phyloP scores from a whole-genome alignment of 1,140 invertebrate genomes.

The Lamellibrachia luymesi region DNA sequence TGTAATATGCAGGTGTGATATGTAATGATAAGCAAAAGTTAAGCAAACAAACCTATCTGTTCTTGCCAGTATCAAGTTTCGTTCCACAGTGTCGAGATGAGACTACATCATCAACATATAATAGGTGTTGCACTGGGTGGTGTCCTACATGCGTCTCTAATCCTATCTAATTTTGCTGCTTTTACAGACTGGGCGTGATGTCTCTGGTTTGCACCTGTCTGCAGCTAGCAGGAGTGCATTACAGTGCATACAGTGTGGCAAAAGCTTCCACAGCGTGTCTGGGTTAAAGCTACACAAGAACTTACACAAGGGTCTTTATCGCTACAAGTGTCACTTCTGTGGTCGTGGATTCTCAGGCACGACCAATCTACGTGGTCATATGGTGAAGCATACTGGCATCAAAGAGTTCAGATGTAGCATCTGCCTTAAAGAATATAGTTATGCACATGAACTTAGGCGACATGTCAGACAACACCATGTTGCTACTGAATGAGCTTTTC shows the following conservation, averaged over 20 bases:
- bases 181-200: neutral
- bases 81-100: no score
- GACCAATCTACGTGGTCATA: conserved; percentile 70
- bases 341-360: conserved; percentile 72
- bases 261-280: conserved; percentile 68
- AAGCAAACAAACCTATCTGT: neutral
- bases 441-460: neutral
- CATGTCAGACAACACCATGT: neutral
- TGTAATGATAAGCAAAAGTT: neutral
- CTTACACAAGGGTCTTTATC: conserved; percentile 62
- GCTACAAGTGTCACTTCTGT: conserved; percentile 69
- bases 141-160: neutral
- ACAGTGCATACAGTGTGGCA: neutral
- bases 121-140: neutral
- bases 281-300: conserved; percentile 64
- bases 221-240: neutral
- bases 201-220: neutral
- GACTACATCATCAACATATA: no score
- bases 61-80: neutral
- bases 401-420: conserved; percentile 67
- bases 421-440: conserved; percentile 69
- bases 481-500: neutral
- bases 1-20: neutral
- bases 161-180: neutral
- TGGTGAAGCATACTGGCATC: conserved; percentile 61